Evolutionary conservation across 2,797 vertebrate species (phyloP).

Genomic region (Typhlichthys subterraneus): DNA sequence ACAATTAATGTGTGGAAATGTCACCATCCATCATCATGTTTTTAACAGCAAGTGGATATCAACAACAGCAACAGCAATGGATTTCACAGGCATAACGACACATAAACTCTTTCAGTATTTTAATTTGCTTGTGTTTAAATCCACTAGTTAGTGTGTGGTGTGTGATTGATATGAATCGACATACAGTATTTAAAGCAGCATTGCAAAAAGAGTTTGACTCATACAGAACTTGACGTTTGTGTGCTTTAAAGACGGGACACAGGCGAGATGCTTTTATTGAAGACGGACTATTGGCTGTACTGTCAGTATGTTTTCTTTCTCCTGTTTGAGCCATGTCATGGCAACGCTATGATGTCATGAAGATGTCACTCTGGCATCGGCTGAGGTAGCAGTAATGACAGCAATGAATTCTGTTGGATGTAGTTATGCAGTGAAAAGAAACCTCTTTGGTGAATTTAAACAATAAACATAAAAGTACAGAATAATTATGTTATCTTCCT

Average conservation of each 20-base stretch:
- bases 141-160: constrained; percentile 15
- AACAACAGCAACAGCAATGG: no score
- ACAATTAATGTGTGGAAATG: constrained; percentile 18
- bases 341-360: constrained; percentile 49
- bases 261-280: constrained; percentile 53
- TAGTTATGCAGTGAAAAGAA: constrained; percentile 64
- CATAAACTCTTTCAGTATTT: constrained; percentile 10
- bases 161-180: constrained; percentile 1
- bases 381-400: constrained; percentile 44
- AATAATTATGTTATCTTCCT: constrained; percentile 8
- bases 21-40: constrained; percentile 14
- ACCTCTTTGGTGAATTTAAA: constrained; percentile 69
- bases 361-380: constrained; percentile 60
- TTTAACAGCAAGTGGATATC: not conserved
- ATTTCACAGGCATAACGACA: not conserved
- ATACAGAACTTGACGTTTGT: constrained; percentile 48
- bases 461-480: constrained; percentile 69
- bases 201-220: constrained; percentile 32
- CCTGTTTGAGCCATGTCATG: constrained; percentile 49
- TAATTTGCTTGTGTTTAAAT: constrained; percentile 29
- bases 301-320: constrained; percentile 32
- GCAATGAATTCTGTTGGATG: constrained; percentile 66
- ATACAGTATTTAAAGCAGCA: constrained; percentile 13
- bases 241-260: constrained; percentile 46
- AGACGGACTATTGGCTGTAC: constrained; percentile 35